These are phyloP conservation scores for Agrotis clavis DNA, from an alignment of 2,888 invertebrate genomes.

Conservation along the genomic window DNA sequence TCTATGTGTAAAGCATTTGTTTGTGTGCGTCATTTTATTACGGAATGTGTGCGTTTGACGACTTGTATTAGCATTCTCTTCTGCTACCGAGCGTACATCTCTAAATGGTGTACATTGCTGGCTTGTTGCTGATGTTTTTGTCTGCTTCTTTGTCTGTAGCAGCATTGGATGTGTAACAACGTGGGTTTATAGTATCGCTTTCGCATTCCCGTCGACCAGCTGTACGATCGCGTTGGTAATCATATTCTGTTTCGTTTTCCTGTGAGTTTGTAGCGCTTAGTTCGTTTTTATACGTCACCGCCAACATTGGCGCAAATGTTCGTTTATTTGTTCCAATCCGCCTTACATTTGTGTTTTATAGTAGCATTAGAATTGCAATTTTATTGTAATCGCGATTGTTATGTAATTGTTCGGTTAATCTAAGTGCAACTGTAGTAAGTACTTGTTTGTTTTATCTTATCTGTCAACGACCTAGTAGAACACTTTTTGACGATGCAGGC, in stretches of 20 bases:
- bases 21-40: conserved; percentile 65
- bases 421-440: conserved; percentile 13
- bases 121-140: not conserved
- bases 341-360: conserved; percentile 43
- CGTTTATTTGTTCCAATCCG: conserved; percentile 40
- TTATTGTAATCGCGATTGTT: conserved; percentile 48
- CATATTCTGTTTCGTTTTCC: conserved; percentile 82
- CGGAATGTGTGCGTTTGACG: conserved; percentile 65
- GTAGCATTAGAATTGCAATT: conserved; percentile 48
- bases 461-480: conserved; percentile 49
- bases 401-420: conserved; percentile 37
- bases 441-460: conserved; percentile 48
- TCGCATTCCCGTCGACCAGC: conserved; percentile 74
- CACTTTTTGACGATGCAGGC: conserved; percentile 18
- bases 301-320: conserved; percentile 68
- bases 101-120: conserved; percentile 23
- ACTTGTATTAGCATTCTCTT: conserved; percentile 36
- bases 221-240: conserved; percentile 83
- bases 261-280: conserved; percentile 76
- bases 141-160: not conserved
- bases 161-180: conserved; percentile 65
- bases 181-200: conserved; percentile 56
- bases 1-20: conserved; percentile 67
- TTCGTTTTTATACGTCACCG: conserved; percentile 62
- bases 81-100: conserved; percentile 2